Evolutionary conservation across 2,797 vertebrate species (phyloP).

Genomic region (Balearica regulorum): DNA sequence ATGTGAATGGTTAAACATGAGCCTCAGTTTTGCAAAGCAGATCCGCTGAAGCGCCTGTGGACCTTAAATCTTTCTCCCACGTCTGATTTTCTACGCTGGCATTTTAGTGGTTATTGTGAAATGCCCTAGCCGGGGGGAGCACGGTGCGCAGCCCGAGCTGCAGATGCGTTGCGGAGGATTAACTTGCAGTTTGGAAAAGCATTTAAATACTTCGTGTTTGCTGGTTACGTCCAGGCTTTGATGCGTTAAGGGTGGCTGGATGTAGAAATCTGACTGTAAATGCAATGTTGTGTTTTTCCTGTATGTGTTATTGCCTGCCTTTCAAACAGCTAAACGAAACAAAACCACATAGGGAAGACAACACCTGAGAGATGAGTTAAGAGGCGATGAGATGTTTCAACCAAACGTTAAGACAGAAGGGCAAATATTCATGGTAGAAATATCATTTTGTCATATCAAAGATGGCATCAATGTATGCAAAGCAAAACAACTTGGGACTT

Average conservation of each 20-base stretch:
- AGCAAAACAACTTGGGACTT: not conserved
- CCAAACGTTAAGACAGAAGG: not conserved
- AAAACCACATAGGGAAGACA: not conserved
- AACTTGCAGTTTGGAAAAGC: not conserved
- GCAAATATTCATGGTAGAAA: constrained; percentile 19
- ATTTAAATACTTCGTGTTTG: rapidly evolving
- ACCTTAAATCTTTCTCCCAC: not conserved
- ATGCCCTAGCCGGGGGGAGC: not conserved
- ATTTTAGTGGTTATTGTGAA: not conserved
- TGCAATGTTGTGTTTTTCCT: not conserved
- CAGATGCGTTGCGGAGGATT: not conserved
- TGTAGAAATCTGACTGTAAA: not conserved
- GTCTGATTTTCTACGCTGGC: rapidly evolving
- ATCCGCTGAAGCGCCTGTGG: not conserved
- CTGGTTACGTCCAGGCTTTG: not conserved
- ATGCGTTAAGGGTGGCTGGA: not conserved
- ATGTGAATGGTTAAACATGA: not conserved
- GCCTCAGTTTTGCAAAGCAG: not conserved
- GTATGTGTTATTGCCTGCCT: not conserved
- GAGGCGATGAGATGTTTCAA: not conserved
- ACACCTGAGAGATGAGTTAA: not conserved
- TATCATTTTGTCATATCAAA: constrained; percentile 8
- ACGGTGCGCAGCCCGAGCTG: no score
- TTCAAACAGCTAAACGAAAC: not conserved
- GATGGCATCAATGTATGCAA: not conserved